phyloP scores from a whole-genome alignment of 2,113 vertebrate genomes.

The Nannospalax galili region DNA sequence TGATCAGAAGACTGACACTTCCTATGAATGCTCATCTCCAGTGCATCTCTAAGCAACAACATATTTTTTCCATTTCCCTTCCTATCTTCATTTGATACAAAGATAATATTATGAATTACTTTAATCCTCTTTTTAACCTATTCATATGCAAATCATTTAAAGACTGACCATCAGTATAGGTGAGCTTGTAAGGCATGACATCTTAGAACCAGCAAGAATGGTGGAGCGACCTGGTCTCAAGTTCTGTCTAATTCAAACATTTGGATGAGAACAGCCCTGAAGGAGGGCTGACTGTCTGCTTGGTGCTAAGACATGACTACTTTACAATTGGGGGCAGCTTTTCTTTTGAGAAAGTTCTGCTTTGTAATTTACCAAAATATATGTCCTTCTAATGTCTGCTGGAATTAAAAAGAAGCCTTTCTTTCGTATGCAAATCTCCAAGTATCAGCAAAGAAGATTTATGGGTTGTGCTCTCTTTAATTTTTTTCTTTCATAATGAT shows the following conservation, averaged over 20 bases:
- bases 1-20: neutral
- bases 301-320: neutral
- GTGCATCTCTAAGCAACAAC: neutral
- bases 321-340: neutral
- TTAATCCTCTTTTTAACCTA: neutral
- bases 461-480: neutral
- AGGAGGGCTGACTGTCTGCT: neutral
- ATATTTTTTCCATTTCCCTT: neutral
- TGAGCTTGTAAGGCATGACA: neutral
- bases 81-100: neutral
- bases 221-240: neutral
- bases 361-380: slow-evolving; percentile 15
- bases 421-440: neutral
- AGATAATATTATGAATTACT: neutral
- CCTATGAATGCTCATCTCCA: neutral
- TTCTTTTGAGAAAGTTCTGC: neutral
- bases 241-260: neutral
- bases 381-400: neutral
- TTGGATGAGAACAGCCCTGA: neutral
- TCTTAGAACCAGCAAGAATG: neutral
- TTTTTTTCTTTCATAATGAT: neutral
- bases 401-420: neutral
- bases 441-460: neutral
- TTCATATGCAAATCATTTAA: neutral
- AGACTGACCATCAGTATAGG: neutral